Base-by-base conservation (phyloP, 2,797 vertebrate species). In the Halcyon badia region DNA sequence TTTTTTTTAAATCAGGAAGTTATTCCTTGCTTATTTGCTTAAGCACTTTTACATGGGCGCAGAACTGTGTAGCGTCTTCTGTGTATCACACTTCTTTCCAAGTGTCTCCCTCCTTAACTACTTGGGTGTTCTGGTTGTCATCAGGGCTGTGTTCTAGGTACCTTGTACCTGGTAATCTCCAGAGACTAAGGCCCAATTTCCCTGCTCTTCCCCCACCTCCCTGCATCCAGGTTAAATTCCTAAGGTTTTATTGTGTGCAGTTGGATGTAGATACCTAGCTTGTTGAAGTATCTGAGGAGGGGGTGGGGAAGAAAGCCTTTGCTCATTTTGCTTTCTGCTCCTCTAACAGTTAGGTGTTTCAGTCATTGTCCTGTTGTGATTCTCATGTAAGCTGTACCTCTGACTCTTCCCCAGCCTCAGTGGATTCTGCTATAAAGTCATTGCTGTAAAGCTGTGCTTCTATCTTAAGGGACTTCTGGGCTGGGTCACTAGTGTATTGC, bases 11-110 rank as follows among this genome's bases (percentile, higher is more conserved):
- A 54, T 68, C 14, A 9, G 15, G 14, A 79, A 56, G 48, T 22
- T 0, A 1, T 92, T 66, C 15, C 52, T 60, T 72, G 31, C 41
- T 89, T 14, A 10, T 49, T 52, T 68, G 14, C 30, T 57, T 80
- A 13, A 4, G 10, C 9, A 10, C 13, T 62, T 60, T 58, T n/a
- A 19, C 1, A 0, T 41, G 9, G 12, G 30, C 24, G 3, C 15
- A 65, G 57, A 78, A 30, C 19, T 69, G 49, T 52, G 1, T 39
- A 69, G 33, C 35, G 58, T 65, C 42, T 56, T 72, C 9, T 44
- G 0, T 6, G 7, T 65, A 14, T n/a, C 62, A 37, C 26, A 4
- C 11, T 60, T 61, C 22, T 81, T 51, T 83, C 37, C 57, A 41
- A 39, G 37, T 15, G 11, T 86, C 28, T 88, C 8, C 42, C 18